Evolutionary conservation across 1,140 invertebrate genomes (phyloP).

Genomic region (Aphelenchoides besseyi): DNA sequence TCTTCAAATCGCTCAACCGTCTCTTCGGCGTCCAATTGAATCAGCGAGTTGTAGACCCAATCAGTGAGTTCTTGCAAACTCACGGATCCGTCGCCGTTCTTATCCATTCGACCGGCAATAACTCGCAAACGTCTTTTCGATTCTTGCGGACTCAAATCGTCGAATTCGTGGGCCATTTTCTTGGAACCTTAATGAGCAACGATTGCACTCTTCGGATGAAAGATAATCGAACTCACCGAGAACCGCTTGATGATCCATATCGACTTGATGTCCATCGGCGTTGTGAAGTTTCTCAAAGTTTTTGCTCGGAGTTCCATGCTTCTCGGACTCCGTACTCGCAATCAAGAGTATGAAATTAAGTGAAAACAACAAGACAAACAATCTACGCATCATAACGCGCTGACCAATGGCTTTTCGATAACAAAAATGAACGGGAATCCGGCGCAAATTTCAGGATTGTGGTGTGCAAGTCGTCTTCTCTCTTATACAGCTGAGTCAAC

Average conservation of each 20-base stretch:
- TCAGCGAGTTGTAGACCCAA: conserved; percentile 81
- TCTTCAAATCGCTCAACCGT: conserved; percentile 80
- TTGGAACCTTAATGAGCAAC: conserved; percentile 70
- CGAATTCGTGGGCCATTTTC: conserved; percentile 87
- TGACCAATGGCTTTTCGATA: too few relatives aligned
- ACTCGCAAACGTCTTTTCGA: conserved; percentile 76
- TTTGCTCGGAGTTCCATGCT: conserved; percentile 16
- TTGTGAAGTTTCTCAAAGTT: conserved; percentile 1
- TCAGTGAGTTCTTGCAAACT: conserved; percentile 78
- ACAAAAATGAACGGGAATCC: too few relatives aligned
- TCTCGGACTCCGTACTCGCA: background rate
- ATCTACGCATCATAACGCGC: background rate
- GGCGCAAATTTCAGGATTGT: too few relatives aligned
- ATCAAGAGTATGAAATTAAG: background rate
- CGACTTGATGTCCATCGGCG: background rate
- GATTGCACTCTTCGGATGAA: background rate
- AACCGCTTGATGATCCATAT: conserved; percentile 18
- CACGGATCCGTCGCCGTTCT: conserved; percentile 74
- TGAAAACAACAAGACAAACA: background rate
- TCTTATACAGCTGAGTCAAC: too few relatives aligned
- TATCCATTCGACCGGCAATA: conserved; percentile 84
- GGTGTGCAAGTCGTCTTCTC: too few relatives aligned
- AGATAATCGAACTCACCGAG: background rate
- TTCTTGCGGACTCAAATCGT: conserved; percentile 79
- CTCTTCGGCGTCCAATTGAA: conserved; percentile 79